Evolutionary conservation across 1,140 invertebrate genomes (phyloP).

Genomic region (Acromyrmex charruanus): DNA sequence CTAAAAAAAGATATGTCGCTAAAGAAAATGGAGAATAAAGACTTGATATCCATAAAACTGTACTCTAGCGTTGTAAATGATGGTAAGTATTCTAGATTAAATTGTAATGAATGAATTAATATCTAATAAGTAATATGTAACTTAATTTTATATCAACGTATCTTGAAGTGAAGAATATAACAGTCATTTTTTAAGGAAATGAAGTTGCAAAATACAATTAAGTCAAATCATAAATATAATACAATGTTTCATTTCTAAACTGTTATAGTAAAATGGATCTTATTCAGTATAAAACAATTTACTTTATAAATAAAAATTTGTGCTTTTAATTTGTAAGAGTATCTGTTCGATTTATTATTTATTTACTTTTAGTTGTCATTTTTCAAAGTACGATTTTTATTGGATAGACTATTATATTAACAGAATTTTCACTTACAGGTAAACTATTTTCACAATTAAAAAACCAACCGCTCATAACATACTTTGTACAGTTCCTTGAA

Average conservation of each 20-base stretch:
- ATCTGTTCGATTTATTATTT: not conserved
- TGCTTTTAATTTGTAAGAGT: slow-evolving; percentile 2
- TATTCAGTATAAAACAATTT: not conserved
- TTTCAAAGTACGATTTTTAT: not conserved
- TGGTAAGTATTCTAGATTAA: slow-evolving; percentile 69
- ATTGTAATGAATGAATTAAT: not conserved
- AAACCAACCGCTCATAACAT: slow-evolving; percentile 86
- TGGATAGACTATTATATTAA: not conserved
- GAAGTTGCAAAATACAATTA: too few species aligned
- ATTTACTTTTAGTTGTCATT: not conserved
- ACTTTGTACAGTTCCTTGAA: slow-evolving; percentile 83
- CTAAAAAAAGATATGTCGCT: not conserved
- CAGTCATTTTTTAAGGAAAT: too few species aligned
- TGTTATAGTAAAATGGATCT: not conserved
- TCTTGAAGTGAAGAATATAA: too few species aligned
- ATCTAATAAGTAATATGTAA: too few species aligned
- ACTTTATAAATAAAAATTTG: not conserved
- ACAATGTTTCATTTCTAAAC: slow-evolving; percentile 10
- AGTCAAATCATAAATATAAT: too few species aligned
- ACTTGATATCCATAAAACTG: slow-evolving; percentile 65
- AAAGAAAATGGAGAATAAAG: slow-evolving; percentile 21
- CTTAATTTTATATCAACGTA: too few species aligned
- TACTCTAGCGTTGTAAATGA: slow-evolving; percentile 77
- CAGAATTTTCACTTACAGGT: slow-evolving; percentile 72
- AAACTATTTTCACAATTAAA: slow-evolving; percentile 84